A percentile compares a stretch with the other conserved stretches of the same genome.
Evolutionary conservation across 2,888 invertebrate species (phyloP).

Genomic region (Pristionchus mayeri): DNA sequence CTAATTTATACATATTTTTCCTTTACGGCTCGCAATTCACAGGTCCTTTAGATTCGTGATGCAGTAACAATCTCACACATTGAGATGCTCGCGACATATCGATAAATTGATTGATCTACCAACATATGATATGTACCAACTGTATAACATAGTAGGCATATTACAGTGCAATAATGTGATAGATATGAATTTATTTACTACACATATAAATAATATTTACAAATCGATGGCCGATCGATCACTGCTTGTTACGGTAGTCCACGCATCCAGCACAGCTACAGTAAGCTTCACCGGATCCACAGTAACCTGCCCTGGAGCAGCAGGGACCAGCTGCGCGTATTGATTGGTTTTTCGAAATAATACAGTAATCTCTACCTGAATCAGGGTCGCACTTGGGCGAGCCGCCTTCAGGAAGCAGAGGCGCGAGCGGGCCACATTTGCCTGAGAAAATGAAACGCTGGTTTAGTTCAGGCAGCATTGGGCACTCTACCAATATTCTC

Average conservation of each 20-base stretch:
- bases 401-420: conserved; percentile 63
- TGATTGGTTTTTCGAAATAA: neutral
- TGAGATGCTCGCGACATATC: too few relatives aligned
- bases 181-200: too few relatives aligned
- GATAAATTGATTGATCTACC: too few relatives aligned
- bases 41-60: too few relatives aligned
- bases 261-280: conserved; percentile 65
- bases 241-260: conserved; percentile 52
- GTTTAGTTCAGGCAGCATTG: neutral
- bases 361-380: conserved; percentile 54
- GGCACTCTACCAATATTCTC: conserved; percentile 63
- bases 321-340: conserved; percentile 52
- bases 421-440: conserved; percentile 70
- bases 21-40: too few relatives aligned
- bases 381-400: conserved; percentile 70
- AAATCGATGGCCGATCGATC: too few relatives aligned
- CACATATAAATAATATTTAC: too few relatives aligned
- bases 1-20: too few relatives aligned
- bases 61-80: too few relatives aligned
- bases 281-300: conserved; percentile 67
- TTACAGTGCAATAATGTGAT: too few relatives aligned
- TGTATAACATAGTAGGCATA: too few relatives aligned
- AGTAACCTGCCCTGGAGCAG: conserved; percentile 62
- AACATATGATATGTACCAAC: too few relatives aligned
- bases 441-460: conserved; percentile 52